Evolutionary conservation across 2,797 vertebrate species (phyloP).

Genomic region (Centroberyx gerrardi): DNA sequence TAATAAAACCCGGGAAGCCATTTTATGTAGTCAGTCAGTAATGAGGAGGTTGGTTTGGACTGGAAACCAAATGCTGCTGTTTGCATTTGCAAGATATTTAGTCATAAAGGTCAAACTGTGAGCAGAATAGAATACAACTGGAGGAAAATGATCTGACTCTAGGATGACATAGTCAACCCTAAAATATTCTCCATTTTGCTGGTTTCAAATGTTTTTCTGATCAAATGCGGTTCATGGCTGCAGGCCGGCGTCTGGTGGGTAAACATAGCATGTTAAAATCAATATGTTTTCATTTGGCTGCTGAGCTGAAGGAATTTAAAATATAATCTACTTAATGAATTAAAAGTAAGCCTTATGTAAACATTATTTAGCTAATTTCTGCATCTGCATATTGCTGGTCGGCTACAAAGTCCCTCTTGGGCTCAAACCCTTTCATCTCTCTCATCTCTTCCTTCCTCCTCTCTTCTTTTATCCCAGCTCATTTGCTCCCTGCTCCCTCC

Average conservation of each 20-base stretch:
- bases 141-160: no score
- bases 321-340: background rate
- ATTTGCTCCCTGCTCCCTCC: background rate
- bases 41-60: no score
- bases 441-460: slow-evolving; percentile 1
- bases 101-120: no score
- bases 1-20: no score
- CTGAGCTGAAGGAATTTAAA: slow-evolving; percentile 15
- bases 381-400: slow-evolving; percentile 11
- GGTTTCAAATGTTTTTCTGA: no score
- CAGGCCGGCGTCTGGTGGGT: slow-evolving; percentile 1
- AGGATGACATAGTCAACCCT: no score
- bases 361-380: slow-evolving; percentile 27
- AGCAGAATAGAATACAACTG: no score
- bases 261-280: slow-evolving; percentile 32
- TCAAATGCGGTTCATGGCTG: background rate
- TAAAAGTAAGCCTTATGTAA: slow-evolving; percentile 29
- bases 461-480: background rate
- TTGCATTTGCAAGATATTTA: no score
- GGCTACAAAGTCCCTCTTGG: slow-evolving; percentile 14
- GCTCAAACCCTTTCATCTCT: background rate
- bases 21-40: no score
- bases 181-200: no score
- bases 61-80: no score
- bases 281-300: slow-evolving; percentile 18